phyloP scores from a whole-genome alignment of 2,113 vertebrate species.

The Tupaia tana region DNA sequence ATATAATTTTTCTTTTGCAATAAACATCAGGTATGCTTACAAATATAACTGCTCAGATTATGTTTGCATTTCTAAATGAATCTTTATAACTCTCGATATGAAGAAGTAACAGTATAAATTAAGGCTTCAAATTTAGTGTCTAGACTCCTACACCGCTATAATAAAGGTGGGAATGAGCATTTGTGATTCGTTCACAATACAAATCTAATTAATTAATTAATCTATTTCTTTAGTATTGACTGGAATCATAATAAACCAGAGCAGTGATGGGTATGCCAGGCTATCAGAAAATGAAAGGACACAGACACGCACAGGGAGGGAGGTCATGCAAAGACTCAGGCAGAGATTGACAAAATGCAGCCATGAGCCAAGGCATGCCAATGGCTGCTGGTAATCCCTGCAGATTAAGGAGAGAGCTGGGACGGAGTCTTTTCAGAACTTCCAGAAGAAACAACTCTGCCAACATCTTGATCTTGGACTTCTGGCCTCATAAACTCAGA shows the following conservation, averaged over 20 bases:
- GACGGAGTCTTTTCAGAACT: background rate
- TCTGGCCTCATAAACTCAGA: background rate
- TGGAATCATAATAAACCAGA: background rate
- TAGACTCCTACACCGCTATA: background rate
- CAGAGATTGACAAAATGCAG: background rate
- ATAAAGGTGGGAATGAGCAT: background rate
- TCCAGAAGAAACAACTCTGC: background rate
- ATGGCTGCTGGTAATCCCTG: background rate
- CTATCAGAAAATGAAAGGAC: background rate
- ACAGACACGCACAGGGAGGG: background rate
- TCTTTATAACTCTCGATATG: conserved; percentile 16
- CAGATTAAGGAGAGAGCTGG: background rate
- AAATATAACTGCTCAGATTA: background rate
- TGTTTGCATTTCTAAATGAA: background rate
- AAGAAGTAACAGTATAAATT: background rate
- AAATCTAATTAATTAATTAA: conserved; percentile 25
- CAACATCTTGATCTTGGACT: background rate
- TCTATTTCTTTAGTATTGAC: background rate
- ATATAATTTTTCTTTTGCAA: background rate
- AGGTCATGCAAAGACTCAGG: background rate
- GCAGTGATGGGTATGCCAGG: background rate
- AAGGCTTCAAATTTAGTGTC: background rate
- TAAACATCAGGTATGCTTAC: background rate
- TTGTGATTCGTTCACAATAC: background rate
- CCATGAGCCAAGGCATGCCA: background rate